Evolutionary conservation across 1,140 invertebrate species (phyloP).

Genomic region (Aphelinus certus): DNA sequence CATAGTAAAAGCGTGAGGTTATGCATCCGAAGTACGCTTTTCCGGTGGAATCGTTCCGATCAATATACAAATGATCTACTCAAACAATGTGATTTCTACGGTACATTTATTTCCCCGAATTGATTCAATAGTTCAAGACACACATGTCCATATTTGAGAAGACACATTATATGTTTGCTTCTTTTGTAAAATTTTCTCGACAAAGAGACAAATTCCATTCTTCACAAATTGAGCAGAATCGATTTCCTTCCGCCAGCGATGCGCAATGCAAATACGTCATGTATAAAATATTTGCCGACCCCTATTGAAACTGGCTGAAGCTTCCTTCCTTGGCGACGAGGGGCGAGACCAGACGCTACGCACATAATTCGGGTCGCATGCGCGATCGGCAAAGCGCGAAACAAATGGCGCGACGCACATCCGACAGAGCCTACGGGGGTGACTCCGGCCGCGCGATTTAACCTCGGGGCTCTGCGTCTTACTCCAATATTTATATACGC

Average conservation of each 20-base stretch:
- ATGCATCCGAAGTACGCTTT: no score
- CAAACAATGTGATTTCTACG: no score
- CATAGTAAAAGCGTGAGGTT: no score
- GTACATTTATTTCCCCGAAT: no score
- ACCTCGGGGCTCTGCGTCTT: constrained; percentile 27
- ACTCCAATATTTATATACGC: constrained; percentile 34
- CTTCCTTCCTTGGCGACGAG: background rate
- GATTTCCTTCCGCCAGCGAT: background rate
- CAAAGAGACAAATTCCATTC: background rate
- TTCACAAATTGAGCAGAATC: background rate
- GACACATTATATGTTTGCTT: no score
- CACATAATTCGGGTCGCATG: background rate
- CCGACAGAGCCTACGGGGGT: constrained; percentile 10
- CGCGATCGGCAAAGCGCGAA: constrained; percentile 37
- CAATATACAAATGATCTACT: no score
- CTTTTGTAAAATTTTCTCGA: background rate
- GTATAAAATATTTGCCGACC: background rate
- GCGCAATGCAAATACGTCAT: constrained; percentile 7
- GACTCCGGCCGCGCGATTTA: constrained; percentile 20
- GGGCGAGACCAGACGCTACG: background rate
- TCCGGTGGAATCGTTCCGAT: no score
- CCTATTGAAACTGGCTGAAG: no score
- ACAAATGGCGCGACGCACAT: constrained; percentile 40
- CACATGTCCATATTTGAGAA: no score
- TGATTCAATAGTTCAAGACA: no score